Base-by-base conservation (phyloP, 53 echinoderm and acorn worm genomes). In the Crossaster papposus region DNA sequence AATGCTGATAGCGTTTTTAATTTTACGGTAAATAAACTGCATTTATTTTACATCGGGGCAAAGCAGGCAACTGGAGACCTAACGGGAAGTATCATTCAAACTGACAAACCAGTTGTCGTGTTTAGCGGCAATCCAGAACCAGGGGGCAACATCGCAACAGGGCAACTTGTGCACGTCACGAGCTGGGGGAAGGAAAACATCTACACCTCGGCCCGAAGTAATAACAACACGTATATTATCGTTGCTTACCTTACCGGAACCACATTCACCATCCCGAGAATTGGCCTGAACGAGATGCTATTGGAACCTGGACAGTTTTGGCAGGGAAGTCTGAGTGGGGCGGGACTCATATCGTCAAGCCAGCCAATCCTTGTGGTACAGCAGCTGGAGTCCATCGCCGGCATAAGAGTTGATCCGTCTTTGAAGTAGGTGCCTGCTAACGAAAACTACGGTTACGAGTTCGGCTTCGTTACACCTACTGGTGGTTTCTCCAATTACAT, bases 151-250 rank as follows among this genome's bases (percentile, higher is more conserved):
- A 82, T 54, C 5, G 36, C 89, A 32, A 64, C 68, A 0, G 91
- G 89, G 72, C 94, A 94, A 52, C 33, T 79, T 2, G 80, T 94
- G 30, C 94, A 89, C 24, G 89, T 94, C 0, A 78, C 79, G 30
- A 94, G 94, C 79, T 94, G 94, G 94, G 94, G 94, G 28, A 63
- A 74, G 53, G 77, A 28, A 32, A 81, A 94, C 52, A 83, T 94
- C 32, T 94, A 91, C 80, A 83, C 89, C 20, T 50, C 91, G 77
- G 88, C 79, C 12, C 82, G 64, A 34, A 68, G 30, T 22, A 91
- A 94, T 71, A 17, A 2, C 1, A 92, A 89, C n/a, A 36, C 74
- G 20, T 94, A 94, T 44, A 70, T 65, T 13, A 62, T 94, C 22
- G 33, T 91, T 62, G 91, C 89, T 2, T 91, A 89, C 64, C 91